Evolutionary conservation across 2,888 invertebrate species (phyloP).

Genomic region (Acleris emargana): DNA sequence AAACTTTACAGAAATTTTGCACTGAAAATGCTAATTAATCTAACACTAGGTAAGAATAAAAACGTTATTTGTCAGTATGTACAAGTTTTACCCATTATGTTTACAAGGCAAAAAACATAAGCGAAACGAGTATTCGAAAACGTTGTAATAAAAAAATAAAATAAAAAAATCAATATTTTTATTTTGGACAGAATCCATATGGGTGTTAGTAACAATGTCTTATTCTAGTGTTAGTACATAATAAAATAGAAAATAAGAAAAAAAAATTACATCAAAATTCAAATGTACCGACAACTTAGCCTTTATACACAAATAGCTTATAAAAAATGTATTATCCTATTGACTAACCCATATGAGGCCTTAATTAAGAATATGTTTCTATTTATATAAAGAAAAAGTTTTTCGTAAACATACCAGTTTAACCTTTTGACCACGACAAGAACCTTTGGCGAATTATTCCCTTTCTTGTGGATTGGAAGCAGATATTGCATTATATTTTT

Average conservation of each 20-base stretch:
- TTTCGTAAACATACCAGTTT: conserved; percentile 3
- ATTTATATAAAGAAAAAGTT: conserved; percentile 4
- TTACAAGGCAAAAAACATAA: background rate
- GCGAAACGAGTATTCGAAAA: background rate
- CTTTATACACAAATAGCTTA: conserved; percentile 22
- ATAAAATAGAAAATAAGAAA: no score
- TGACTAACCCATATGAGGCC: conserved; percentile 13
- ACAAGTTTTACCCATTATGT: no score
- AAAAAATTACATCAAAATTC: conserved; percentile 9
- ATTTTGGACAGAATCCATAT: no score
- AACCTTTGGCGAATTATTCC: background rate
- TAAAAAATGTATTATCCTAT: conserved; percentile 13
- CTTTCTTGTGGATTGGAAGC: background rate
- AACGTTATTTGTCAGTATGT: no score
- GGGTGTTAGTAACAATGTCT: no score
- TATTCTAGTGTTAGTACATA: no score
- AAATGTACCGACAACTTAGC: conserved; percentile 17
- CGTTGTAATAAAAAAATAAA: no score
- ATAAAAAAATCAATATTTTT: no score
- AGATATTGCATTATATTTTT: background rate
- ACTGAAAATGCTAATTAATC: no score
- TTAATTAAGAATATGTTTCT: conserved; percentile 3
- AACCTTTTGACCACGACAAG: conserved; percentile 1
- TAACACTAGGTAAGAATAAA: no score
- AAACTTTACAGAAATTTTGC: no score